These are phyloP conservation scores for Amiota communis DNA, from an alignment of 2,888 invertebrate species.

Conservation along the genomic window DNA sequence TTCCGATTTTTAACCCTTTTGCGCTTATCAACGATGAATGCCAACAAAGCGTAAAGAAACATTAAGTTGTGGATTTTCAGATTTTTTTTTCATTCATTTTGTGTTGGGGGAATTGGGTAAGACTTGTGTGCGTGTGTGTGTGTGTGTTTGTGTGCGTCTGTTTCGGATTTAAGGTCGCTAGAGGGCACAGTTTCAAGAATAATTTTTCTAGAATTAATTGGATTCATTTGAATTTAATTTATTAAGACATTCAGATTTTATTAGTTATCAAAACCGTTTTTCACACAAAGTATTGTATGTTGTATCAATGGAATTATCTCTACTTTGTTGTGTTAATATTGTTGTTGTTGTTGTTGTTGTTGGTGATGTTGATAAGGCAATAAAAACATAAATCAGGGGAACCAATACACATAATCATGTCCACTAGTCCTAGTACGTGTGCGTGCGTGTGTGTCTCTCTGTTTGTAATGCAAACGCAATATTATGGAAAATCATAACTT, in stretches of 20 bases:
- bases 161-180: not conserved
- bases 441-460: too few relatives aligned
- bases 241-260: conserved; percentile 59
- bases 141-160: conserved; percentile 3
- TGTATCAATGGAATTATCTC: conserved; percentile 38
- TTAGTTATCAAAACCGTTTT: conserved; percentile 40
- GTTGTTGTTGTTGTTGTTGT: conserved; percentile 7
- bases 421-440: too few relatives aligned
- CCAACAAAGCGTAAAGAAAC: conserved; percentile 57
- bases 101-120: too few relatives aligned
- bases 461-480: too few relatives aligned
- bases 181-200: conserved; percentile 58
- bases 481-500: too few relatives aligned
- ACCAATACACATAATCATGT: too few relatives aligned
- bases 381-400: too few relatives aligned
- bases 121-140: conserved; percentile 17
- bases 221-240: conserved; percentile 70
- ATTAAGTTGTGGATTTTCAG: conserved; percentile 35
- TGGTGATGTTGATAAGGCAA: too few relatives aligned
- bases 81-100: conserved; percentile 42
- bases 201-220: conserved; percentile 70
- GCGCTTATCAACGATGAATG: conserved; percentile 41
- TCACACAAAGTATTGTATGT: conserved; percentile 61
- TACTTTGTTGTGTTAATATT: conserved; percentile 54
- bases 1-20: not conserved